Evolutionary conservation across 2,888 invertebrate genomes (phyloP), one percentile per base, ranked within the genome.

Genomic region (Polyommatus icarus): DNA sequence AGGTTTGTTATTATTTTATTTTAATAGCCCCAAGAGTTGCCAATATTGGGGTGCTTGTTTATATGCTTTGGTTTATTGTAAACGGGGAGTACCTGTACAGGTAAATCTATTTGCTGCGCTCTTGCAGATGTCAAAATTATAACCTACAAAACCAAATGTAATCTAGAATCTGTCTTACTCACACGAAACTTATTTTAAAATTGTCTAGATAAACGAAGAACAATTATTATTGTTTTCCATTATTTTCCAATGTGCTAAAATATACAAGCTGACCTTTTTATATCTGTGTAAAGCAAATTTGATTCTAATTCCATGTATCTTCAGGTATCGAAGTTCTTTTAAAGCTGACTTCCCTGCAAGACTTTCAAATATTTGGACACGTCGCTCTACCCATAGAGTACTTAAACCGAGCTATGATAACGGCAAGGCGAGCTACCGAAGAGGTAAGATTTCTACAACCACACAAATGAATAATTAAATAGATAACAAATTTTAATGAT

Each of bases 291-390:
- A 46, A 46, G 10, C 46, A 12, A 46, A 46, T 46, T 40, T 40
- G 40, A 40, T 40, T 40, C 40, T 40, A n/a, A 73, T 75, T 78
- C 72, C 78, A 8, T 61, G 18, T 77, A 87, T 95, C 4, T 36
- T 71, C 29, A 80, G 97, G 97, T 76, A 84, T 94, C 40, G 97
- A 98, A 88, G 89, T 96, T 0, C 89, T 97, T 0, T 94, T 96
- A 12, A 95, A 95, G 79, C 85, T 97, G 54, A 88, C 94, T 29
- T 95, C 96, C 8, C 85, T 96, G 10, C 94, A 96, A 82, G 95
- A 97, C 83, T 98, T 97, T 87, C 95, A 98, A 87, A 89, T 97
- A 0, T 97, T 96, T 83, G 94, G 97, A 0, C 95, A 96, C 83
- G 86, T 97, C 0, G 97, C 97, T 0, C 95, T 97, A 0, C 97